Base-by-base conservation (phyloP, 1,140 invertebrate species). In the Drosophila bocqueti region DNA sequence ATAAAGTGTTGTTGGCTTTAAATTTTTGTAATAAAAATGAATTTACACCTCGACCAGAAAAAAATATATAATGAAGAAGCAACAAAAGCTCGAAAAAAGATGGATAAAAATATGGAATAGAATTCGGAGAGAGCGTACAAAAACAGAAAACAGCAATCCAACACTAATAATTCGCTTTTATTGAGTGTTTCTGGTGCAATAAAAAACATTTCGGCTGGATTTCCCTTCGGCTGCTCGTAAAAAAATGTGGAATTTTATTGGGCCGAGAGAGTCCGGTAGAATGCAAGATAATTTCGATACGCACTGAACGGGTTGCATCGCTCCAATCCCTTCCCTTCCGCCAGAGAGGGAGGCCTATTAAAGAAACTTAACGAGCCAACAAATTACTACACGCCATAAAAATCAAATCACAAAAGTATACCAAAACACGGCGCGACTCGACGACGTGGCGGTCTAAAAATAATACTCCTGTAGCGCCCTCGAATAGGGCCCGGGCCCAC, bases 181-280 rank as follows among this genome's bases (percentile, higher is more conserved):
- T 91, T 91, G 87, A 91, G 87, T 91, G 87, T 91, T 91, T 84
- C 84, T 89, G 81, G 74, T 84, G 78, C 78, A 81, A 89, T 89
- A 90, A 89, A 86, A 89, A 89, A 69, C 74, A 81, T 84, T 81
- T 77, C 59, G 75, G 66, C 49, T 62, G 82, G 81, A 81, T 84
- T 81, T 84, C 68, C 83, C 79, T 76, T 72, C 46, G 64, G 62
- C 60, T 59, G 87, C 61, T 76, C 83, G 78, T 91, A 87, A 91
- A 91, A 86, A 64, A 63, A 60, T 65, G 67, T 34, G 49, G 60
- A 62, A 64, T 71, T 73, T 83, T 61, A 83, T 83, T 83, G 69
- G 63, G 49, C 74, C 50, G 63, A 62, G 72, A 62, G 72, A 47
- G 55, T 34, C 46, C 49, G 38, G 67, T 18, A 40, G 24, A 38